Evolutionary conservation across 53 echinoderm and acorn worm genomes (phyloP), one percentile per base, ranked within the genome.

Genomic region (Temnopleurus reevesii): DNA sequence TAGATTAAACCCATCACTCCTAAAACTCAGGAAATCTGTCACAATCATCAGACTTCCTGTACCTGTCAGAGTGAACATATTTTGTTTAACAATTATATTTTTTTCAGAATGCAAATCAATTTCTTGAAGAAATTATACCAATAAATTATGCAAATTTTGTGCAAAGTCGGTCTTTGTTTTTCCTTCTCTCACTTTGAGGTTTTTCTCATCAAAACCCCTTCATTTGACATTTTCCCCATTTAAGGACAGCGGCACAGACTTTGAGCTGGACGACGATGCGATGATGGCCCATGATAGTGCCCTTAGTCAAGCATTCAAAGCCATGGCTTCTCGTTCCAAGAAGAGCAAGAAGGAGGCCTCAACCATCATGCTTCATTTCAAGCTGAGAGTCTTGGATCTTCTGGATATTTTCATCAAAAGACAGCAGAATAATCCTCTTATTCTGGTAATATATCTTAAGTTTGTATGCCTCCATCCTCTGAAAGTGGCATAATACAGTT

Each of bases 371-470:
- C 88, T 93, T 10, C 95, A 97, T 58, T 97, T 97, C 91, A 97
- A 95, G 76, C 93, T 97, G 19, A 92, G 97, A 84, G 97, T 94
- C 18, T 76, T 97, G 49, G 92, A 97, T 80, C 86, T 97, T 12
- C 79, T 97, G 2, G 94, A 95, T 33, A 95, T 97, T 26, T 97
- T 97, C 84, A 93, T 97, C 77, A 97, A 94, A 64, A 80, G 89
- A 38, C 93, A 97, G 34, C 93, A 91, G 64, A 47, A 85, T 4
- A 97, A 94, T 77, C 93, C 94, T 25, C 89, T 95, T 2, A 60
- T 97, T 21, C 84, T 95, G 90, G 97, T 97, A 90, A n/a, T n/a
- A n/a, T n/a, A n/a, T n/a, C n/a, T n/a, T n/a, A n/a, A 56, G 97
- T 86, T 79, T 43, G 23, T 2, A 36, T n/a, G 27, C 49, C 15